A percentile compares a stretch with the other conserved stretches of the same genome.
Evolutionary conservation across 2,888 invertebrate species (phyloP).

Genomic region (Polymixis flavicincta): DNA sequence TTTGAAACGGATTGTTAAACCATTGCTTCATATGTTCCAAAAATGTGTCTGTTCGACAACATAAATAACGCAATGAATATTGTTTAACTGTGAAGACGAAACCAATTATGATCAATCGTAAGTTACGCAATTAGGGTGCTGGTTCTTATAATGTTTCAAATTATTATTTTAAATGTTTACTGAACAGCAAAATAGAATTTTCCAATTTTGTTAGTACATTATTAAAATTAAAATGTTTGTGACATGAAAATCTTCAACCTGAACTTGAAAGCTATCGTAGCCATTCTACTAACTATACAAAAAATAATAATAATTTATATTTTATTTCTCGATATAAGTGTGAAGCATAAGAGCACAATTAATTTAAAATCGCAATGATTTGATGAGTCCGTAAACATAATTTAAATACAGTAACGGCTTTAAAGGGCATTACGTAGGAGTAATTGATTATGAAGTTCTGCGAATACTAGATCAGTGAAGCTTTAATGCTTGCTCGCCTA

Average conservation of each 20-base stretch:
- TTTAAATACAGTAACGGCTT: constrained; percentile 5
- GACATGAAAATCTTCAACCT: too few relatives aligned
- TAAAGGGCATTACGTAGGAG: constrained; percentile 14
- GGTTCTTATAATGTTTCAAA: background rate
- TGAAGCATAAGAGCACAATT: background rate
- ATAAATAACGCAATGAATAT: too few relatives aligned
- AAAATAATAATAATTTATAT: background rate
- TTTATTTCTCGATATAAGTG: too few relatives aligned
- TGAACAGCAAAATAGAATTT: background rate
- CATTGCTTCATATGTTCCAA: too few relatives aligned
- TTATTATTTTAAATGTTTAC: background rate
- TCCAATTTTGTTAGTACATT: background rate
- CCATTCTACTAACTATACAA: background rate
- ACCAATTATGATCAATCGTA: too few relatives aligned
- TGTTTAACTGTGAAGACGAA: too few relatives aligned
- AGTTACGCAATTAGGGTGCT: too few relatives aligned
- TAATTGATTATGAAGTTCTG: constrained; percentile 48
- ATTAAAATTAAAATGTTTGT: background rate
- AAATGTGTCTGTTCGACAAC: too few relatives aligned
- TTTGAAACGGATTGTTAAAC: too few relatives aligned
- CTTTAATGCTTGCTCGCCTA: constrained; percentile 23
- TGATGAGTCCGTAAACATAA: constrained; percentile 8
- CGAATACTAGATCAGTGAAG: constrained; percentile 40
- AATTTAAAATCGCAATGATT: background rate
- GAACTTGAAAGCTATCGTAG: background rate